Evolutionary conservation across 2,888 invertebrate genomes (phyloP), one percentile per base, ranked within the genome.

Genomic region (Plagodis pulveraria): DNA sequence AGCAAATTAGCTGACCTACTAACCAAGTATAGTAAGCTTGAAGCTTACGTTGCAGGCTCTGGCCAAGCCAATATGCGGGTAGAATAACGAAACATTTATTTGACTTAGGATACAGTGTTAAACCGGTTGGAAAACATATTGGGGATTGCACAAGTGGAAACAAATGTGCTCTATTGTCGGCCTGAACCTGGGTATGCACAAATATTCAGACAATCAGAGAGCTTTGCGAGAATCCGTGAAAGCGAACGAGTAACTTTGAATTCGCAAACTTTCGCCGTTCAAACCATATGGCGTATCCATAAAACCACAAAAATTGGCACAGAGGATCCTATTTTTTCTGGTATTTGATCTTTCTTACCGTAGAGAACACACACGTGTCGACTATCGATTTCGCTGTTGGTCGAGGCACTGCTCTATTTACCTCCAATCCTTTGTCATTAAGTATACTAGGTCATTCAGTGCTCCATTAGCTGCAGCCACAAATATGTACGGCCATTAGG

Each of bases 181-280:
- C 35, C 33, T 47, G 54, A 48, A 57, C 53, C 57, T 62, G 43
- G 47, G 36, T 48, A 50, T 57, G 62, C 57, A 58, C 62, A 57
- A 62, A 62, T 62, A 62, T 62, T 62, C 62, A 62, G 51, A 63
- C 62, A 62, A 61, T 55, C 56, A 52, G 47, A 63, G 51, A 57
- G 49, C 54, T 62, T 36, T 60, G 54, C 53, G 62, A 47, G 48
- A 61, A 66, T 62, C 52, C 62, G 59, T 57, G 62, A 62, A 66
- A 62, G 59, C 58, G 51, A 62, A 46, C 54, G 46, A 60, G 60
- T 63, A 63, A 61, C 50, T 62, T 63, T 62, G 49, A 54, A 58
- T 61, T 65, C 54, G 50, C 52, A 61, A 67, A 67, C 59, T 67
- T 67, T 42, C 45, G 33, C 54, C 56, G 56, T 64, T 61, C 62